Base-by-base conservation (phyloP, 1,140 invertebrate genomes). In the Rhyzopertha dominica region DNA sequence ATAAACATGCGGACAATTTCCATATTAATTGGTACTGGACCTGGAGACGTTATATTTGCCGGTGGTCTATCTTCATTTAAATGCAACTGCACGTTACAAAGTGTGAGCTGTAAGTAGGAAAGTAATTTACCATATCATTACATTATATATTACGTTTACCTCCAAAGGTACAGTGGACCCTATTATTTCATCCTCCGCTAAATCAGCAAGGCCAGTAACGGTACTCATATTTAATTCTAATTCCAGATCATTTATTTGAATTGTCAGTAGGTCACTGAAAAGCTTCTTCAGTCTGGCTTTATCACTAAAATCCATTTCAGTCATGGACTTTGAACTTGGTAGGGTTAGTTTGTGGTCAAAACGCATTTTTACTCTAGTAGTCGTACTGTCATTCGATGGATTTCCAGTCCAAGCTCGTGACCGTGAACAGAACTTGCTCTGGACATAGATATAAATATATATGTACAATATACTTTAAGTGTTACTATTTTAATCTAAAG, bases 111-210 rank as follows among this genome's bases (percentile, higher is more conserved):
- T 5, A 71, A 65, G 55, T 10, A 61, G 32, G 40, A 32, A 30
- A n/a, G 5, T 4, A 39, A 26, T 13, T 26, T 26, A 10, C 13
- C 20, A 30, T 31, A 46, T 18, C 10, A 16, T 20, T 3, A 20
- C 13, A 16, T 28, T 16, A 12, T 4, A n/a, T n/a, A n/a, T n/a
- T 53, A 29, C 38, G 52, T 58, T 62, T 63, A 91, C 82, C 68
- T 87, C 76, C 49, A 91, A 71, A 1, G 89, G 89, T 66, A 93
- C 77, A 1, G 85, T 83, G 46, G 78, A 78, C 1, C 80, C 76
- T 20, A 87, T 73, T 20, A 89, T 77, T 72, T 93, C 90, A 70
- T 95, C 90, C 63, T 93, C 89, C 3, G 85, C 73, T 30, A 94
- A 77, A 63, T 92, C 90, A 0, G 81, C 73, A 1, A 95, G 63